A percentile compares a stretch with the other conserved stretches of the same genome.
These are phyloP conservation scores for Tetanocera ferruginea DNA, from an alignment of 2,888 invertebrate species.

Conservation along the genomic window DNA sequence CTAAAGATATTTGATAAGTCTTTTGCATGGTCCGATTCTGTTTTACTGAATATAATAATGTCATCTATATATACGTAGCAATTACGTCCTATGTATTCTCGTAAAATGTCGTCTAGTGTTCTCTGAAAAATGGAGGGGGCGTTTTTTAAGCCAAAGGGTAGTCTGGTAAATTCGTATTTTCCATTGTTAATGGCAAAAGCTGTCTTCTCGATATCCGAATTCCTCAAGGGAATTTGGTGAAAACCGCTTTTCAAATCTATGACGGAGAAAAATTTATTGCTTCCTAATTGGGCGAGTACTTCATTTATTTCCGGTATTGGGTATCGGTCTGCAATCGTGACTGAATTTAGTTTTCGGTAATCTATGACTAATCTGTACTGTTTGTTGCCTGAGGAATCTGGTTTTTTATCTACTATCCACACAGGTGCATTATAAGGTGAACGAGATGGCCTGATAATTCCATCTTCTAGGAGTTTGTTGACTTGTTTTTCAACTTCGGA, in stretches of 20 bases:
- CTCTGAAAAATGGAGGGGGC: too few species aligned
- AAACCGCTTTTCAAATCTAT: neutral
- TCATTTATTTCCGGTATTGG: neutral
- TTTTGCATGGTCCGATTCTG: neutral
- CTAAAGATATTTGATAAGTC: neutral
- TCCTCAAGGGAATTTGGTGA: neutral
- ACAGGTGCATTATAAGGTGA: too few species aligned
- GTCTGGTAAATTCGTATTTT: neutral
- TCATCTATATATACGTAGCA: neutral
- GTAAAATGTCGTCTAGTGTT: neutral
- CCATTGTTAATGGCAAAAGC: too few species aligned
- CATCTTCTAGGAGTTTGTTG: neutral
- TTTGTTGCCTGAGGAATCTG: neutral
- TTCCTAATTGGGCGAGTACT: neutral
- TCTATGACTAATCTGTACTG: conserved; percentile 21
- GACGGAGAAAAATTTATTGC: neutral
- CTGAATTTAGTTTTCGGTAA: conserved; percentile 25
- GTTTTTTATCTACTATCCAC: conserved; percentile 32
- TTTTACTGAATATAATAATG: neutral
- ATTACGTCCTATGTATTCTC: neutral
- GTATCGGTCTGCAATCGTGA: conserved; percentile 38
- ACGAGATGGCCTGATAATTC: neutral
- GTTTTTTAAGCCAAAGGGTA: neutral
- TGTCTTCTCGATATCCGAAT: neutral
- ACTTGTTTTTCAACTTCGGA: neutral